Base-by-base conservation (phyloP, 2,888 invertebrate genomes). In the Cerastis rubricosa region DNA sequence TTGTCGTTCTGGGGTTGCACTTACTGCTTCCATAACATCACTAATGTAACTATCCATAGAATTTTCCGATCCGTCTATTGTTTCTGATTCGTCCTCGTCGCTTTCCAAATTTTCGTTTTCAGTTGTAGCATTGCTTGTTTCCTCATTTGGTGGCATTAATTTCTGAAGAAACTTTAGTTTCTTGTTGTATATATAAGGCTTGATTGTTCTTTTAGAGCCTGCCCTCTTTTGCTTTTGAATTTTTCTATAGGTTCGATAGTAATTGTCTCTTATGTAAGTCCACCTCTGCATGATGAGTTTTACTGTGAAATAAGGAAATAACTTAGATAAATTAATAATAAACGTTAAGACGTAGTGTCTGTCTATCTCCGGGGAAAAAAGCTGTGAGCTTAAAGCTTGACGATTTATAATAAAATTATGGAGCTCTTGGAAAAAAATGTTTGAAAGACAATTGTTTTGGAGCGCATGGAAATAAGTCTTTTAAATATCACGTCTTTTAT, bases 241-340 rank as follows among this genome's bases (percentile, higher is more conserved):
- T 22, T 66, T 76, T 77, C 11, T 66, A 29, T 35, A 66, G 4
- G 76, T 66, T 59, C 76, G 17, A 19, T 49, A 76, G n/a, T 76
- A 76, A 29, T 76, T 76, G 22, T 76, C 57, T 66, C 57, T 76
- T 57, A 76, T 66, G 49, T 76, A 65, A n/a, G 54, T 65, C 77
- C 76, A 76, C 11, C 77, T 65, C 40, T 76, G 64, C 57, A 65
- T 76, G n/a, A 65, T 59, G 11, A 66, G n/a, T n/a, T 76, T 76
- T n/a, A 47, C 76, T 76, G 76, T 29, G 25, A 74, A 45, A 49
- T 14, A 65, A 47, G n/a, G 1, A 47, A 17, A 57, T 17, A 22
- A 0, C 43, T 22, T 12, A 5, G 2, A 7, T 45, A 19, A 35
- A 47, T 57, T 19, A 19, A 54, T 22, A 22, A 22, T 3, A 51